phyloP scores from a whole-genome alignment of 30 jellyfish, hydroid and myxozoan genomes.

The Chrysaora quinquecirrha region DNA sequence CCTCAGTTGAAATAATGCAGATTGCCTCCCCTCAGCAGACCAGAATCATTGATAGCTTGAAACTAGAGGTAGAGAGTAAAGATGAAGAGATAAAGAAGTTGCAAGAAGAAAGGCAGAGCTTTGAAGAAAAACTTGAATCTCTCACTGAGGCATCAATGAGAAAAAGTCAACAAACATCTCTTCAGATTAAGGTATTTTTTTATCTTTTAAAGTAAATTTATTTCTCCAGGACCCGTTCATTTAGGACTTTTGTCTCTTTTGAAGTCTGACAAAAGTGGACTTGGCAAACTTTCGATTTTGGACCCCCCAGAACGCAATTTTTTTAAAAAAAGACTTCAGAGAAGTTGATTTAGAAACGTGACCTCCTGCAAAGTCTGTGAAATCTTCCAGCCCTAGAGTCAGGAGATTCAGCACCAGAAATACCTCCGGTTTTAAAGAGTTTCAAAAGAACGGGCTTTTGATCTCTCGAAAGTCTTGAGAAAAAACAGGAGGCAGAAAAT shows the following conservation, averaged over 20 bases:
- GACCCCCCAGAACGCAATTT: background rate
- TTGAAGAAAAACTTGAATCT: background rate
- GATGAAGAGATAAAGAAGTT: background rate
- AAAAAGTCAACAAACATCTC: constrained; percentile 29
- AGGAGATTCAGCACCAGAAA: too few species aligned
- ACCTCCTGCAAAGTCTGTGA: background rate
- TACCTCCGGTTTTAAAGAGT: too few species aligned
- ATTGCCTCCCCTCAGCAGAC: constrained; percentile 53
- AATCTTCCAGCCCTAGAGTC: too few species aligned
- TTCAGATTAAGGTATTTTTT: constrained; percentile 4
- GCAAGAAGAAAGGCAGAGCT: constrained; percentile 34
- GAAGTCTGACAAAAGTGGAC: background rate
- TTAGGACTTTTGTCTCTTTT: too few species aligned
- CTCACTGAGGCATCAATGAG: constrained; percentile 25
- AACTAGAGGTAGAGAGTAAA: constrained; percentile 28
- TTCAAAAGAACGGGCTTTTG: too few species aligned
- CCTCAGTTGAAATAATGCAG: constrained; percentile 77
- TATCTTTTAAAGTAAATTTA: too few species aligned
- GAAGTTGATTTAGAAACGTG: background rate
- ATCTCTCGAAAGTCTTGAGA: too few species aligned
- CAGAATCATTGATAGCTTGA: constrained; percentile 25
- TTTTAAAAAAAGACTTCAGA: too few species aligned
- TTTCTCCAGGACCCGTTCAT: too few species aligned
- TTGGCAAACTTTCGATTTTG: background rate
- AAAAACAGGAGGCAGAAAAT: too few species aligned